Evolutionary conservation across 2,888 invertebrate species (phyloP).

Genomic region (Phymatocera aterrima): DNA sequence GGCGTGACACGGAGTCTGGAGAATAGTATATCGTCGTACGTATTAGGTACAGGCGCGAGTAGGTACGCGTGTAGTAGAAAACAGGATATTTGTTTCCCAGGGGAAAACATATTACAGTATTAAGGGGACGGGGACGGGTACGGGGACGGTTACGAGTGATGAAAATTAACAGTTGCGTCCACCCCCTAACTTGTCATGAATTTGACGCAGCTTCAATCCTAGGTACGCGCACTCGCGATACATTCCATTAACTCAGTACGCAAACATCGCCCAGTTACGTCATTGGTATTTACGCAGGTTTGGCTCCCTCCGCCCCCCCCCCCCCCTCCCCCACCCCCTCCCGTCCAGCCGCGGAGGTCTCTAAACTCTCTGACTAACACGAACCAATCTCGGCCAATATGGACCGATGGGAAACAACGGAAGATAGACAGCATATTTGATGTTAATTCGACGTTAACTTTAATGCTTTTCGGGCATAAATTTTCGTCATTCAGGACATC

Average conservation of each 20-base stretch:
- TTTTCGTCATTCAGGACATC: too few relatives aligned
- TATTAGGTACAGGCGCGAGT: neutral
- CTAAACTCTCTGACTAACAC: neutral
- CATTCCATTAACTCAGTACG: constrained; percentile 31
- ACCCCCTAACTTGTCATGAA: constrained; percentile 15
- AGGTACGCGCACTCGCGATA: constrained; percentile 19
- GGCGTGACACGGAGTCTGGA: too few relatives aligned
- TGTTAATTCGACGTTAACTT: neutral
- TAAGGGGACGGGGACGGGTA: neutral
- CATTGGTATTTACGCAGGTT: constrained; percentile 32
- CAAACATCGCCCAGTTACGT: constrained; percentile 17
- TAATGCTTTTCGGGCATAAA: neutral
- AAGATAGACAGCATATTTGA: constrained; percentile 32
- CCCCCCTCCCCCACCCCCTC: neutral
- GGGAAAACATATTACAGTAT: constrained; percentile 18
- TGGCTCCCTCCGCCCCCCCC: neutral
- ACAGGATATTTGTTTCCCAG: constrained; percentile 29
- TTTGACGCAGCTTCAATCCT: constrained; percentile 30
- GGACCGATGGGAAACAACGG: constrained; percentile 9
- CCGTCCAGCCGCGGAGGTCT: neutral
- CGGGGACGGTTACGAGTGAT: neutral
- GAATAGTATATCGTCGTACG: neutral
- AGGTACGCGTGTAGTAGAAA: neutral
- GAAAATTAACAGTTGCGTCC: constrained; percentile 29
- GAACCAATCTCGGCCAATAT: constrained; percentile 30